These are phyloP conservation scores for Neodiprion fabricii DNA, from an alignment of 1,140 invertebrate species.

Conservation along the genomic window DNA sequence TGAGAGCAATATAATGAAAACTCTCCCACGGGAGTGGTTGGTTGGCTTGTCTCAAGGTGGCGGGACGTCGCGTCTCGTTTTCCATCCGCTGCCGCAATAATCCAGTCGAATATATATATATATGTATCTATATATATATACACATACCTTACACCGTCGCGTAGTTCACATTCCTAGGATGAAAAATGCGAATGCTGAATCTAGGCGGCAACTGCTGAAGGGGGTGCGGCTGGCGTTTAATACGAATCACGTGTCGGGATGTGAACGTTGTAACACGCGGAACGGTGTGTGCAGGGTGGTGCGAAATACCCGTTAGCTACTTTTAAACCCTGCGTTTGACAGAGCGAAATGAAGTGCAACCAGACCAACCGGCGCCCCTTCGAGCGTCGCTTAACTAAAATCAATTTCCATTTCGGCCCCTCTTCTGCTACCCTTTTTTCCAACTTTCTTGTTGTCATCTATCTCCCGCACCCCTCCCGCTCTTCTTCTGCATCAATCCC, in stretches of 20 bases:
- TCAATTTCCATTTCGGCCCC: slow-evolving; percentile 12
- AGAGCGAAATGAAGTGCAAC: slow-evolving; percentile 15
- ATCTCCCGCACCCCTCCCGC: not conserved
- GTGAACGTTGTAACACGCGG: too few species aligned
- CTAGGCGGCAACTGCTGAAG: too few species aligned
- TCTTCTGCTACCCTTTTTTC: not conserved
- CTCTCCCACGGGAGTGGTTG: not conserved
- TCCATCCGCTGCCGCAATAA: not conserved
- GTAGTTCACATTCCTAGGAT: not conserved
- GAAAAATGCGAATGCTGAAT: too few species aligned
- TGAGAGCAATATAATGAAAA: not conserved
- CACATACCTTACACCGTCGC: not conserved
- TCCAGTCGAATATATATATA: not conserved
- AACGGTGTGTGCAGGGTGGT: too few species aligned
- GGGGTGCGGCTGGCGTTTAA: too few species aligned
- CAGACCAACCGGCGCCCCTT: not conserved
- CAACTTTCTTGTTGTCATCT: not conserved
- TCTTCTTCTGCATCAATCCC: not conserved
- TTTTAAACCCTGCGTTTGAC: slow-evolving; percentile 13
- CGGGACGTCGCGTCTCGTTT: not conserved
- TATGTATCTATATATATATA: not conserved
- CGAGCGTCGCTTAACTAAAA: slow-evolving; percentile 10
- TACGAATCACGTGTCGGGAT: too few species aligned
- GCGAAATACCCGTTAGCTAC: not conserved
- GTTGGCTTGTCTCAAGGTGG: not conserved